These are phyloP conservation scores for Epizoanthus stellaris DNA, from an alignment of 92 coral and sea anemone species.

Conservation along the genomic window DNA sequence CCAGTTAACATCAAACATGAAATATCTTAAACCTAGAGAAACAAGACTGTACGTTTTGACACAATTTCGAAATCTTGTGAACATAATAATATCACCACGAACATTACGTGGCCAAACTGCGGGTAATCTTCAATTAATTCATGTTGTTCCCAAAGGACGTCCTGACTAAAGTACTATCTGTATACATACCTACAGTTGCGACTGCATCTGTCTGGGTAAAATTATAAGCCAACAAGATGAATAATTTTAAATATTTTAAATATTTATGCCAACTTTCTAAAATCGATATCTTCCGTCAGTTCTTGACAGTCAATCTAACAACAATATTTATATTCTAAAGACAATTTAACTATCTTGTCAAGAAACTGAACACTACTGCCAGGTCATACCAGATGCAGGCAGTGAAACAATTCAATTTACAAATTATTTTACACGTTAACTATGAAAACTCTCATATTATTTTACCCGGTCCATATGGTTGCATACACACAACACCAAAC, in stretches of 20 bases:
- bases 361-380: background rate
- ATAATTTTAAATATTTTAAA: background rate
- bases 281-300: background rate
- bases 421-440: background rate
- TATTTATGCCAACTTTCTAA: slow-evolving; percentile 9
- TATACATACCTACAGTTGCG: background rate
- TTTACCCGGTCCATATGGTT: background rate
- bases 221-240: background rate
- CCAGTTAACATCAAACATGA: too few species aligned
- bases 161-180: background rate
- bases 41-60: too few species aligned
- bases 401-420: slow-evolving; percentile 18
- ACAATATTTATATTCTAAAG: background rate
- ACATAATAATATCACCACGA: too few species aligned
- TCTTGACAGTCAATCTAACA: background rate
- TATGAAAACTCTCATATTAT: background rate
- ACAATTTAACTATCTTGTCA: background rate
- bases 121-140: too few species aligned
- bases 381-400: slow-evolving; percentile 46
- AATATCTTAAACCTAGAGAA: too few species aligned
- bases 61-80: too few species aligned
- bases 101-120: too few species aligned
- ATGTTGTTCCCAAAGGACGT: background rate
- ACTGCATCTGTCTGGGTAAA: background rate
- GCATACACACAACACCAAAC: too few species aligned